Conservation (phyloP, 2,797 vertebrate genomes). For the Diceros bicornis region DNA sequence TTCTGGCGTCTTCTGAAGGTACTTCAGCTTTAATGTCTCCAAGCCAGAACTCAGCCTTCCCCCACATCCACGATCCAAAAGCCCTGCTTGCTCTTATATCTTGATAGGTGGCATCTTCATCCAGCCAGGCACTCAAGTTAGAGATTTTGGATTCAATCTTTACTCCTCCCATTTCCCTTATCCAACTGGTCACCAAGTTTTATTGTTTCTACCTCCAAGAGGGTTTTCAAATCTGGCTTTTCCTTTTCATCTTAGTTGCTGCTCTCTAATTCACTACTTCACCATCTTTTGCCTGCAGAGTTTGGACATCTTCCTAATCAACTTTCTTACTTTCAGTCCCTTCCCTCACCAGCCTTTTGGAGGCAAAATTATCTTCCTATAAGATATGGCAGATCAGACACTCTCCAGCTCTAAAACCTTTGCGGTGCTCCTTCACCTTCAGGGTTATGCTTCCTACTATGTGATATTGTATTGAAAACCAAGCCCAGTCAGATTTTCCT, state of each 20-base stretch:
- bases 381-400: not conserved
- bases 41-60: not conserved
- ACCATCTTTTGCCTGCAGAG: not conserved
- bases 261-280: not conserved
- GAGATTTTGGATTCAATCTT: not conserved
- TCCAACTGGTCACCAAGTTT: not conserved
- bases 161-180: not conserved
- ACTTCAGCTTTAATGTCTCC: not conserved
- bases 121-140: not conserved
- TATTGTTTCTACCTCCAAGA: not conserved
- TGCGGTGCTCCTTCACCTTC: not conserved
- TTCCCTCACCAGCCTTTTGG: not conserved
- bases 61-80: not conserved
- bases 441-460: not conserved
- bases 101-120: not conserved
- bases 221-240: not conserved
- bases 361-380: not conserved
- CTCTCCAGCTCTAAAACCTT: not conserved
- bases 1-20: not conserved
- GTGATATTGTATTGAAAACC: not conserved
- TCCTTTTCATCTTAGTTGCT: not conserved
- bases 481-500: not conserved
- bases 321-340: not conserved
- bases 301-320: not conserved
- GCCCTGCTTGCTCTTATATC: not conserved